Evolutionary conservation across 2,797 vertebrate species (phyloP).

Genomic region (Columba guinea): DNA sequence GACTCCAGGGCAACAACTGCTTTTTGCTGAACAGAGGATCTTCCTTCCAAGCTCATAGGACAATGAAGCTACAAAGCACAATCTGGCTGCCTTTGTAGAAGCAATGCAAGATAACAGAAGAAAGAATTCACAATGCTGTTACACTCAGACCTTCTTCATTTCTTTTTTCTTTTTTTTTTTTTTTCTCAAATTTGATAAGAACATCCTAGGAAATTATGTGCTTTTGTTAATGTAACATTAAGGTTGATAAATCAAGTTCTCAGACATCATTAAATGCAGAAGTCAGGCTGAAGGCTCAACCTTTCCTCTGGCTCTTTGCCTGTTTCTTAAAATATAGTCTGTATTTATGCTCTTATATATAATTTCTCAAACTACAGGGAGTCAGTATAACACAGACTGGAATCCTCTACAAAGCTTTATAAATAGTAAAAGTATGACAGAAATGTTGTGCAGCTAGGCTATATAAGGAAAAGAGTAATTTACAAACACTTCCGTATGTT

Average conservation of each 20-base stretch:
- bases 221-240: conserved; percentile 33
- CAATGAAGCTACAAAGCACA: background rate
- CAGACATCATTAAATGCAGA: background rate
- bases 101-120: background rate
- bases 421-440: background rate
- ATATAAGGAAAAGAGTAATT: background rate
- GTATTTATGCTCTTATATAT: background rate
- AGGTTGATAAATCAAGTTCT: conserved; percentile 31
- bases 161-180: background rate
- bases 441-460: background rate
- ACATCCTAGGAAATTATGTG: background rate
- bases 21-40: background rate
- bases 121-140: background rate
- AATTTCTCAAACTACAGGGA: conserved; percentile 12
- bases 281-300: background rate
- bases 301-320: background rate
- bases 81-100: background rate
- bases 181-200: background rate
- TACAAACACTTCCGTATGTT: background rate
- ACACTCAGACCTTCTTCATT: background rate
- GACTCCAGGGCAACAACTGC: background rate
- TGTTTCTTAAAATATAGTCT: background rate
- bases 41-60: background rate
- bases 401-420: conserved; percentile 8
- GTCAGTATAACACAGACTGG: background rate